Base-by-base conservation (phyloP, 1,140 invertebrate genomes). In the Chymomyza costata region DNA sequence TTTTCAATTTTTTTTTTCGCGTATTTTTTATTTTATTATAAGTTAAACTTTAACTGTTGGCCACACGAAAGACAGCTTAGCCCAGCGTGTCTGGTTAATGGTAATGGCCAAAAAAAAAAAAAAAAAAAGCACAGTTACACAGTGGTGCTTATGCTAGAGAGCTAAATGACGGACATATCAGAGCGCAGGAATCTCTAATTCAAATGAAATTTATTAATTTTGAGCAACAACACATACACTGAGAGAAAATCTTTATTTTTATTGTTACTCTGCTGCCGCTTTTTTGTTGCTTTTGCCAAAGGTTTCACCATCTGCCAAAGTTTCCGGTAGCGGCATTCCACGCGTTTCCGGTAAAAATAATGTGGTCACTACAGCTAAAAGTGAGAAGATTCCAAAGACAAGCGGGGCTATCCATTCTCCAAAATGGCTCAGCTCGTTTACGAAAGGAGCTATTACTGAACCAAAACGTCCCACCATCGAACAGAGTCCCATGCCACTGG, bases 291-390 rank as follows among this genome's bases (percentile, higher is more conserved):
- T 86, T 88, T 84, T 90, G 90, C 91, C 91, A 81, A 93, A 93
- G 28, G 87, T 87, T 86, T 94, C 92, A 28, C 92, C 93, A 65
- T 94, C 92, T 74, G 93, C 90, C 21, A 94, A 86, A 0, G 92
- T 94, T 55, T 94, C 93, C 17, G 93, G 92, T 30, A 95, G 74
- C 35, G 90, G 89, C 62, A 87, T 88, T 7, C 91, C 90, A 44
- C 91, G 87, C 0, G 94, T 95, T 88, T 95, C 93, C 0, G 93
- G 93, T 31, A 94, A 78, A 1, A 92, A 69, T 0, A 93, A 61
- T 10, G 89, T 89, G 1, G 92, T 86, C 1, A 88, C 34, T 1
- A 91, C 90, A 3, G 90, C 91, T 6, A 92, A 56, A 0, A 93
- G 53, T 1, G 91, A 89, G 6, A 90, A 74, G 1, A 87, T 58